These are phyloP conservation scores for Megaceryle torquata DNA, from an alignment of 2,113 vertebrate species.

Conservation along the genomic window DNA sequence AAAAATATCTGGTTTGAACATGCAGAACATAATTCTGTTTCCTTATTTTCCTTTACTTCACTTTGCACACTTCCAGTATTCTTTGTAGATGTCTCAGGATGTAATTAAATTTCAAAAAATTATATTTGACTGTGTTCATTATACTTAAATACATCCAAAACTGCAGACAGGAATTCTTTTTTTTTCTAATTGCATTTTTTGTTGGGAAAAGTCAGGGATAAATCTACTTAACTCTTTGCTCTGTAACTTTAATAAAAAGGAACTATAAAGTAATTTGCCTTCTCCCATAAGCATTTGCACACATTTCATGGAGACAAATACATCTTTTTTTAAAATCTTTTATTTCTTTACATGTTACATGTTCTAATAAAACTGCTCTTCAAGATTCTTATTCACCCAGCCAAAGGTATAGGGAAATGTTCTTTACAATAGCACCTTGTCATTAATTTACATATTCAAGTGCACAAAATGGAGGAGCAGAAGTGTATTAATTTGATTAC, in stretches of 20 bases:
- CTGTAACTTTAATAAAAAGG: not conserved
- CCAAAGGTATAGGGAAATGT: not conserved
- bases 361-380: not conserved
- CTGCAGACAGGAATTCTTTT: not conserved
- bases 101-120: not conserved
- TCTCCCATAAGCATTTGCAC: not conserved
- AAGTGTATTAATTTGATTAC: not conserved
- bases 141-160: not conserved
- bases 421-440: not conserved
- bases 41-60: not conserved
- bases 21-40: not conserved
- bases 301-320: not conserved
- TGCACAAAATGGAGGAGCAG: not conserved
- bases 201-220: not conserved
- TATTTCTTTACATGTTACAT: not conserved
- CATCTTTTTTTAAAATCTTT: not conserved
- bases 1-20: not conserved
- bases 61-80: not conserved
- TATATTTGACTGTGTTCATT: not conserved
- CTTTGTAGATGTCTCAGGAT: not conserved
- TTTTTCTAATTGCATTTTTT: not conserved
- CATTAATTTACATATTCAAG: not conserved
- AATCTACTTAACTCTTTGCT: not conserved
- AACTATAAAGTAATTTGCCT: not conserved
- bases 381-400: not conserved